Base-by-base conservation (phyloP, 2,888 invertebrate species). In the Apantesis nais region DNA sequence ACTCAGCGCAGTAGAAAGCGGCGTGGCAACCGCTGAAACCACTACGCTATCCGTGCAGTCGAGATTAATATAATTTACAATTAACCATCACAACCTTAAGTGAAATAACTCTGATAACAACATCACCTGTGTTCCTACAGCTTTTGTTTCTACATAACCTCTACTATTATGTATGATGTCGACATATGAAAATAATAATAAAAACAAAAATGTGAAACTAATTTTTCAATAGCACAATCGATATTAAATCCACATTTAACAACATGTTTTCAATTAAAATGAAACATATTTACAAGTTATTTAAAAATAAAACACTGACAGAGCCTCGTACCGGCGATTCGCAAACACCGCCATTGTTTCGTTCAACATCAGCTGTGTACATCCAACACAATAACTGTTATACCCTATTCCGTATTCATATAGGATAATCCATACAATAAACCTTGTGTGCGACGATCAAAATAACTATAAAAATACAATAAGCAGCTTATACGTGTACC, bases 401-500 rank as follows among this genome's bases (percentile, higher is more conserved):
- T 91, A 87, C 90, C 88, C 87, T 86, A 90, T 90, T 91, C 86
- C 86, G 86, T 92, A 93, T 93, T 92, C 92, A 92, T 91, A 86
- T 86, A 83, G 90, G 92, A 92, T 92, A 91, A 90, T 91, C 91
- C 88, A 80, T 80, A 89, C 89, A 90, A 90, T 90, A 87, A 88
- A 89, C 87, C 87, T 86, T 90, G 90, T 91, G 88, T 91, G 89
- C 86, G 82, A 85, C 92, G 91, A 94, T 94, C 93, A 93, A 93
- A 94, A 94, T 94, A 94, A 93, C 93, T 93, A 94, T 94, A 94
- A 94, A 94, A 93, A 92, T 93, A 94, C 93, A 94, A 93, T 94
- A 92, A 93, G 93, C 90, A 91, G 93, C 93, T 93, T 93, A 93
- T 88, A 85, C 91, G 85, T 93, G 93, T 93, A 90, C 88, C 90